Percentiles rank a stretch among this genome's conserved stretches.
Evolutionary conservation across 2,113 vertebrate genomes (phyloP).

Genomic region (Ornithorhynchus anatinus): DNA sequence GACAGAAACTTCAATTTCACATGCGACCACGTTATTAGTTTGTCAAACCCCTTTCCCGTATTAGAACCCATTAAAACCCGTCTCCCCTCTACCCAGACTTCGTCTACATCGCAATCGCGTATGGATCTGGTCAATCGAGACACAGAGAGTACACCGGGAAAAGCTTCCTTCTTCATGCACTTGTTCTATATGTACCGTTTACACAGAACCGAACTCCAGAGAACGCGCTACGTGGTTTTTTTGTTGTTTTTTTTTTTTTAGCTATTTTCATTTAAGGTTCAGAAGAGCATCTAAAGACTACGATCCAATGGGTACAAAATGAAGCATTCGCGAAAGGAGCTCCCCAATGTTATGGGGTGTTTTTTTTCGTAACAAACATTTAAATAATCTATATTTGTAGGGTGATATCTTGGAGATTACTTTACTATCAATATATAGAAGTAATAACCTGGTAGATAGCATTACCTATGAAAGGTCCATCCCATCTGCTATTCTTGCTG

Average conservation of each 20-base stretch:
- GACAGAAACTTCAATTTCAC: too few relatives aligned
- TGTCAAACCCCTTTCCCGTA: too few relatives aligned
- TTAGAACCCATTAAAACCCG: too few relatives aligned
- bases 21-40: too few relatives aligned
- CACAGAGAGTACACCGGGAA: too few relatives aligned
- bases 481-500: constrained; percentile 86
- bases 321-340: constrained; percentile 65
- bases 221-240: constrained; percentile 30
- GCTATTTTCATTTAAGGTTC: constrained; percentile 63
- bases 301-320: constrained; percentile 62
- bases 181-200: constrained; percentile 39
- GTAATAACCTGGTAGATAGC: constrained; percentile 88
- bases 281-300: constrained; percentile 57
- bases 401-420: constrained; percentile 85
- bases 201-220: constrained; percentile 48
- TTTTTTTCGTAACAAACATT: constrained; percentile 74
- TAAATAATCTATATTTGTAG: constrained; percentile 86
- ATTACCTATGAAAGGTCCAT: constrained; percentile 87
- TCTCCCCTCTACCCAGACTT: too few relatives aligned
- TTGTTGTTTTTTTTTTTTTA: constrained; percentile 40
- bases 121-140: too few relatives aligned
- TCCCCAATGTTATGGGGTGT: constrained; percentile 40
- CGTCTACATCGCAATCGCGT: too few relatives aligned
- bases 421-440: constrained; percentile 87
- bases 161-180: too few relatives aligned